Percentiles rank a stretch among this genome's conserved stretches.
phyloP scores from a whole-genome alignment of 2,113 vertebrate genomes.

The Dicentrarchus labrax region DNA sequence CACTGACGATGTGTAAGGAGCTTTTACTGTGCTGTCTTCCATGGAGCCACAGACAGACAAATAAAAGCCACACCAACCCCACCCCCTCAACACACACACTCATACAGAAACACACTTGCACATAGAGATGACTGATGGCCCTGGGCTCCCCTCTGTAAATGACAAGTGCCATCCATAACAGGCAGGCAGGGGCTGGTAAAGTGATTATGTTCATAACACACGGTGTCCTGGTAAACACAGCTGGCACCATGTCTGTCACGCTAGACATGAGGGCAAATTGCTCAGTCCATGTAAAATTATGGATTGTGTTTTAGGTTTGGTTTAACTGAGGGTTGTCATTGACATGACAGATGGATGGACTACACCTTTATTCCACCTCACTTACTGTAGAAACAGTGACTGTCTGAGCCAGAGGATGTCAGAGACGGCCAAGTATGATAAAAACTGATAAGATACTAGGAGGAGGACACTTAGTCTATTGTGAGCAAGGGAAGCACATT shows the following conservation, averaged over 20 bases:
- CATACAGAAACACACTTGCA: slow-evolving; percentile 27
- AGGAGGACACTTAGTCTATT: slow-evolving; percentile 63
- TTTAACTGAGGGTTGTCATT: slow-evolving; percentile 43
- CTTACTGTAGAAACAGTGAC: slow-evolving; percentile 60
- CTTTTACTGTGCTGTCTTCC: slow-evolving; percentile 23
- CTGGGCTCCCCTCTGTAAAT: slow-evolving; percentile 73
- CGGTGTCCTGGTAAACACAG: slow-evolving; percentile 78
- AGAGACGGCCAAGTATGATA: slow-evolving; percentile 58
- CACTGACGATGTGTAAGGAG: slow-evolving; percentile 34
- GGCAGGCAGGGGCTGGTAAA: slow-evolving; percentile 76
- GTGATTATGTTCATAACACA: slow-evolving; percentile 80
- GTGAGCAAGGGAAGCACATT: slow-evolving; percentile 59
- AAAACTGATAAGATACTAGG: slow-evolving; percentile 68
- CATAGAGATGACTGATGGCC: slow-evolving; percentile 73
- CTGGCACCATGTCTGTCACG: slow-evolving; percentile 73
- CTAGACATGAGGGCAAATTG: slow-evolving; percentile 58
- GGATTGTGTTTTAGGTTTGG: slow-evolving; percentile 57
- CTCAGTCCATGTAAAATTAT: slow-evolving; percentile 62
- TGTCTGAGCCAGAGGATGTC: slow-evolving; percentile 60
- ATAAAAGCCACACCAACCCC: slow-evolving; percentile 28
- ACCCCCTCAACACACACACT: slow-evolving; percentile 32
- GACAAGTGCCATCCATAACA: slow-evolving; percentile 84
- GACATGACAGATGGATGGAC: slow-evolving; percentile 55
- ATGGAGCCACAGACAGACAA: slow-evolving; percentile 14
- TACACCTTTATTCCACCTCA: slow-evolving; percentile 73